Base-by-base conservation (phyloP, 2,797 vertebrate genomes). In the Chrysocyon brachyurus region DNA sequence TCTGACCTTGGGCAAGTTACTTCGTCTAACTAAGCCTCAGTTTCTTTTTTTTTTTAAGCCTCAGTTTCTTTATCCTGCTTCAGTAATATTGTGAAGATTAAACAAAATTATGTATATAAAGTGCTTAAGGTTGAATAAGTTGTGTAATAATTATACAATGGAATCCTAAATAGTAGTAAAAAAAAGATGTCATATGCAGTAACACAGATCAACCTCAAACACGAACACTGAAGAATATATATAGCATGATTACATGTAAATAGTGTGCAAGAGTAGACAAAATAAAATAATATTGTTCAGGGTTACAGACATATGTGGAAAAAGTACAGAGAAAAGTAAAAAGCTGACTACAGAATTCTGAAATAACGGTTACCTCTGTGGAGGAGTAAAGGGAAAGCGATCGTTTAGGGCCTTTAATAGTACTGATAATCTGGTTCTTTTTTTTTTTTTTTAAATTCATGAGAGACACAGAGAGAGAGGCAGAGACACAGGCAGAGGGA, bases 1-100 rank as follows among this genome's bases (percentile, higher is more conserved):
- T 97, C 78, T 94, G 96, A 96, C 83, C 70, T 68, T 89, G 83
- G 93, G 33, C 59, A 93, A 95, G 36, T 82, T 90, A 90, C 59
- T 95, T 96, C 46, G 91, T 79, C 90, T 95, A 91, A 93, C 28
- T 87, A 83, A 87, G 77, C 33, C 54, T 94, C 64, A 26, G 26
- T 61, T 89, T 96, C 89, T 93, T 97, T 56, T 46, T 46, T 40
- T 46, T 46, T 46, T 46, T 87, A 83, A 87, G 77, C n/a, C 54
- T 94, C 64, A 26, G 26, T 61, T 89, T 96, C 89, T 94, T 97
- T 56, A 96, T 77, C 52, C n/a, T 84, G 56, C 70, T 66, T 95
- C 72, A 97, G 36, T 57, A 87, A 68, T 87, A 92, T 49, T 96
- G 68, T 85, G 40, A 46, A 46, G 40, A 46, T 46, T 46, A 7